Evolutionary conservation across 1,140 invertebrate genomes (phyloP), one percentile per base, ranked within the genome.

Genomic region (Kradibia gibbosae): DNA sequence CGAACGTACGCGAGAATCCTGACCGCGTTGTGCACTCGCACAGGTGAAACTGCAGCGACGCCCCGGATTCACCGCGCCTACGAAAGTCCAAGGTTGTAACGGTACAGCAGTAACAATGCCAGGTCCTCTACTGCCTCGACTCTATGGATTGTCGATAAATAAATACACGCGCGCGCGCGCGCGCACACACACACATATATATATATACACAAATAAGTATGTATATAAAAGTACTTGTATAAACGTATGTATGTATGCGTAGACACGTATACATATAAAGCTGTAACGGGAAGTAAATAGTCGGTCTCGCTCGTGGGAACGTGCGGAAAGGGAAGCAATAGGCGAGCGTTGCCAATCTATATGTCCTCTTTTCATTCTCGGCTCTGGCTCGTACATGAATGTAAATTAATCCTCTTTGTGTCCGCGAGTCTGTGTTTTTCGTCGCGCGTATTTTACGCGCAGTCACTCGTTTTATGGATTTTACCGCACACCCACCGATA

Each of bases 281-380:
- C 36, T n/a, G 73, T 76, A 76, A 76, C 73, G 73, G 73, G 73
- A 76, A 57, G 73, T 76, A 20, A 50, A n/a, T n/a, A 75, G 73
- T 15, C 28, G 71, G n/a, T 25, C 25, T 50, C 42, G 17, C 75
- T 62, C 75, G 75, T 77, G 75, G 75, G 75, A 77, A 77, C 28
- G 60, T 36, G 53, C 60, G 60, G 60, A 36, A 34, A 36, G 60
- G 60, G 60, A 71, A 45, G 67, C 39, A 45, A 45, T 42, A 34
- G 42, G 39, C 42, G 10, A 42, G 7, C 67, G 39, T 25, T 71
- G 20, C 39, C 1, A 45, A 45, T 45, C 62, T 36, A n/a, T 67
- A 25, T 57, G 25, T 20, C 31, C 60, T 65, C 60, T 36, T 65
- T 65, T 65, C 60, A 36, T 65, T 65, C 60, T 20, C 60, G 13